Base-by-base conservation (phyloP, 2,888 invertebrate species). In the Choreutis nemorana region DNA sequence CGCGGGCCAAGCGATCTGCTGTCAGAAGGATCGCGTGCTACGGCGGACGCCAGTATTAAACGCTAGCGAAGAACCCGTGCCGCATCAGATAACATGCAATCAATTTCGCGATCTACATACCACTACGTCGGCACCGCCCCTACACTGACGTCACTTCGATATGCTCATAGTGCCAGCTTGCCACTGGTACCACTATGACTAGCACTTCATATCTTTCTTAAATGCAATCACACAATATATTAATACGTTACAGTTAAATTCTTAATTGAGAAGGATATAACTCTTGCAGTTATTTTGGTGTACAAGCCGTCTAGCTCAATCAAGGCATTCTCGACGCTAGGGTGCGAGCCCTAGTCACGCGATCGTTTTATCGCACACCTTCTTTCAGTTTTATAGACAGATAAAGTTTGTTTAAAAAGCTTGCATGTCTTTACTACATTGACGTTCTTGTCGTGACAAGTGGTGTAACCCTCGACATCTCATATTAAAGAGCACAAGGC, bases 41-140 rank as follows among this genome's bases (percentile, higher is more conserved):
- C 52, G 47, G 55, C 64, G 64, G 64, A 68, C 65, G 71, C 71
- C 66, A 60, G 65, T 67, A 71, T 73, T 73, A 75, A 75, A 77
- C 64, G 72, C 68, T 66, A 70, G 68, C 73, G 67, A 73, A 71
- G 73, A 75, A 71, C 67, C 70, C 72, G 68, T 66, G 68, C 73
- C 62, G 65, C 70, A 77, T 73, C 77, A 63, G 77, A 77, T 77
- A 75, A 59, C 73, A 67, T 72, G 75, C 77, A 72, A 78, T 78
- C 77, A 72, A 77, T 71, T 77, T 72, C 66, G 77, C 78, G 68
- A 78, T 78, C 78, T 77, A 73, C 73, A 75, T 68, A 65, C 67
- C 52, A 73, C 66, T 67, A 72, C 60, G 67, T 67, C 66, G 68
- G 70, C 72, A 63, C 70, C 70, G 64, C 68, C 70, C 66, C 50